Evolutionary conservation across 2,113 vertebrate genomes (phyloP), one percentile per base, ranked within the genome.

Genomic region (Syrmaticus mikado): DNA sequence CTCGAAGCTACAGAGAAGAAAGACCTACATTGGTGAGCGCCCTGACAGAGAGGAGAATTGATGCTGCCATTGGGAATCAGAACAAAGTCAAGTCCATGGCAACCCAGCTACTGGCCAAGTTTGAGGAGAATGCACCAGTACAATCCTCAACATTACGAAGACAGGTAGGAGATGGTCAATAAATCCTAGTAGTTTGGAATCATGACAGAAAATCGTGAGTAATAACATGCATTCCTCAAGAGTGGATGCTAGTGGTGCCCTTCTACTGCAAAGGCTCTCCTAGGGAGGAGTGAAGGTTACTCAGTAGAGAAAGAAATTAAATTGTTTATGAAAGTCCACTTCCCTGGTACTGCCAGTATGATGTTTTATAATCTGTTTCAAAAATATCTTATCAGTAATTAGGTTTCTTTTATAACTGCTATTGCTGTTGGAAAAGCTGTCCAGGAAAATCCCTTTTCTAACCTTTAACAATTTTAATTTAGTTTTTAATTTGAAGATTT

Each of bases 81-180:
- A 99, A 99, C 97, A 99, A 99, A 97, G 99, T 99, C 94, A 99
- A 99, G 95, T 99, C 98, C 93, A 99, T 99, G 98, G 99, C 99
- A 43, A 99, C 98, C 16, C 99, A 99, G 97, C 98, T 99, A 48
- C 98, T 99, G 38, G 99, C 99, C 95, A 99, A 99, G 96, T 99
- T 99, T 76, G 99, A 99, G 91, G 99, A 99, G 97, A 99, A 99
- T 7, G 98, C 99, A 0, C 98, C 99, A 0, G 94, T 97, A 3
- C 99, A 98, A 21, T 97, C 98, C 20, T 72, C 98, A 2, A 98
- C 98, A 66, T 92, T 99, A 45, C 98, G 98, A 53, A 98, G 99
- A 98, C 99, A 99, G 99, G 99, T 99, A 97, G 52, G 84, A 77
- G 19, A 28, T 13, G 2, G 11, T 8, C 36, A 25, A 60, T 41